Conservation (phyloP, 2,113 vertebrate genomes). For the Phrynocephalus versicolor region DNA sequence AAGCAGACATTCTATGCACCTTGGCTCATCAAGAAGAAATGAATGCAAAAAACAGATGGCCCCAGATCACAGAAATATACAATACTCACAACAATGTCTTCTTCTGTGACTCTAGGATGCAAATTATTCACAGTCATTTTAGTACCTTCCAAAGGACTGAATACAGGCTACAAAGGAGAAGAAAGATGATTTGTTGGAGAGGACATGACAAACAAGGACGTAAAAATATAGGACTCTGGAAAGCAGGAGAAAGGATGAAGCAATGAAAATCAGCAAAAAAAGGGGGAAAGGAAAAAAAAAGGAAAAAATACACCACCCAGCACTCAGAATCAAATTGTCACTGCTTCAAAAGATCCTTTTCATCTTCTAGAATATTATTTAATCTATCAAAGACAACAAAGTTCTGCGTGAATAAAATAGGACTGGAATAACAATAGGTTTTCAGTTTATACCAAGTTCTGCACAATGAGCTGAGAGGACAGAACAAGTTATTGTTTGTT, state of each 20-base stretch:
- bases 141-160: conserved; percentile 95
- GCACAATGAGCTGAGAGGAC: neutral
- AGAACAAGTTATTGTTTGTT: neutral
- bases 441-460: neutral
- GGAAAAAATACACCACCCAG: too few species aligned
- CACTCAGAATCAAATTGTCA: neutral
- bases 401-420: neutral
- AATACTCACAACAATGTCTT: conserved; percentile 94
- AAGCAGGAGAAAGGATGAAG: too few species aligned
- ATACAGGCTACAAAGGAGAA: conserved; percentile 77
- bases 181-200: neutral
- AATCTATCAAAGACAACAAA: neutral
- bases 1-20: neutral
- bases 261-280: neutral
- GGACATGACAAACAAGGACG: neutral
- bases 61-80: neutral
- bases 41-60: conserved; percentile 30
- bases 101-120: conserved; percentile 94
- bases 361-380: neutral
- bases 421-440: neutral
- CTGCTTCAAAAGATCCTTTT: neutral
- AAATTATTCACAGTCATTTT: conserved; percentile 98
- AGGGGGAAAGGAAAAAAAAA: too few species aligned
- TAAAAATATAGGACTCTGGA: neutral
- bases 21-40: too few species aligned